phyloP scores from a whole-genome alignment of 2,113 vertebrate genomes.

The Sclerurus mexicanus region DNA sequence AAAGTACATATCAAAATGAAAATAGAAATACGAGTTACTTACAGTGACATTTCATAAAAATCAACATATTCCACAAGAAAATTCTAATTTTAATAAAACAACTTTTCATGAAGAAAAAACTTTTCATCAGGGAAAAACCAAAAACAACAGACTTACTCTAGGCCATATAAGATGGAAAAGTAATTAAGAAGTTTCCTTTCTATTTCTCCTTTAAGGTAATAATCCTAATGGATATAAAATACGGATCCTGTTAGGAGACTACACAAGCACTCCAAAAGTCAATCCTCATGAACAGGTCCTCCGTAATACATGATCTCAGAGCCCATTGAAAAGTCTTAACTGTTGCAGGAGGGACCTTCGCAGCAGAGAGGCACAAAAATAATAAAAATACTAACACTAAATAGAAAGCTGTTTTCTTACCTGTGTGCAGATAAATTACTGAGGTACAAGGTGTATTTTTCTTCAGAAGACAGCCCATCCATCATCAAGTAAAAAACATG shows the following conservation, averaged over 20 bases:
- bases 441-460: slow-evolving; percentile 83
- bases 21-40: not conserved
- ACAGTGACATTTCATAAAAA: not conserved
- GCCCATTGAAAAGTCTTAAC: not conserved
- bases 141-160: not conserved
- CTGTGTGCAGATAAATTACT: slow-evolving; percentile 79
- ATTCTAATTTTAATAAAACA: not conserved
- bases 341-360: not conserved
- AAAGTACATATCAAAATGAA: not conserved
- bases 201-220: not conserved
- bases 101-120: not conserved
- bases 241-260: not conserved
- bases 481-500: slow-evolving; percentile 89
- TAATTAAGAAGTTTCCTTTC: not conserved
- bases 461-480: slow-evolving; percentile 87
- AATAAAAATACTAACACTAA: not conserved
- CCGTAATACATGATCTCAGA: not conserved
- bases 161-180: not conserved
- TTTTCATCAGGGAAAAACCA: accelerated
- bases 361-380: not conserved
- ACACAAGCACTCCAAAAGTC: not conserved
- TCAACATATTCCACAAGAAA: not conserved
- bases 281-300: not conserved
- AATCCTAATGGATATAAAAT: not conserved
- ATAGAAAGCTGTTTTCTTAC: slow-evolving; percentile 57